phyloP scores from a whole-genome alignment of 2,888 invertebrate species.

The Nezara viridula region DNA sequence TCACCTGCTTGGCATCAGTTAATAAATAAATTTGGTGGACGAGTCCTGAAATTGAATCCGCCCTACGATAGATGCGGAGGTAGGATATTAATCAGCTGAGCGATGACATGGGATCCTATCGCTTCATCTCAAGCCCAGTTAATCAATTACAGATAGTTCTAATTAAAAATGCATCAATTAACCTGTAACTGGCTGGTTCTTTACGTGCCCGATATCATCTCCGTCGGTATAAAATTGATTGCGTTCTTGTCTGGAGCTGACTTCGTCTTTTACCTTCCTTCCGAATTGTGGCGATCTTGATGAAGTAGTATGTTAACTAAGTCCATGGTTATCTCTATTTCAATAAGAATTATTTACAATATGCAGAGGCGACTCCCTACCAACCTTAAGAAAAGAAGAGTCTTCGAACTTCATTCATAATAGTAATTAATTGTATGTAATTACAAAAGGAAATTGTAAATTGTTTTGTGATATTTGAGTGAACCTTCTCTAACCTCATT shows the following conservation, averaged over 20 bases:
- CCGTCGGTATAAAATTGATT: slow-evolving; percentile 32
- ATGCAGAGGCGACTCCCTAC: too few relatives aligned
- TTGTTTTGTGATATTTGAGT: too few relatives aligned
- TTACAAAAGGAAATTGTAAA: too few relatives aligned
- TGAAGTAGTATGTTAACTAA: neutral
- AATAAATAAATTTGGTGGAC: slow-evolving; percentile 25
- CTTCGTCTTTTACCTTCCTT: neutral
- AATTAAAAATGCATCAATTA: slow-evolving; percentile 57
- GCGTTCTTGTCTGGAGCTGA: neutral
- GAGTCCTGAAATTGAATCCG: slow-evolving; percentile 37
- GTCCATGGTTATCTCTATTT: too few relatives aligned
- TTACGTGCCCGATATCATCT: slow-evolving; percentile 49
- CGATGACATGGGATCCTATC: slow-evolving; percentile 5
- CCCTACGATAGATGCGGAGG: neutral
- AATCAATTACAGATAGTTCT: slow-evolving; percentile 50
- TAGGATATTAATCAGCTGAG: slow-evolving; percentile 8
- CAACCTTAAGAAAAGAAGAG: too few relatives aligned
- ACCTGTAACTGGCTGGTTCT: slow-evolving; percentile 21
- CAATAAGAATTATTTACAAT: too few relatives aligned
- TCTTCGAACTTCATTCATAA: too few relatives aligned
- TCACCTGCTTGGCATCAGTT: neutral
- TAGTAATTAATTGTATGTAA: too few relatives aligned
- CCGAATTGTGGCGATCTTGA: neutral
- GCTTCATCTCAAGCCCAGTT: slow-evolving; percentile 16
- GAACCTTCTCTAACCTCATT: too few relatives aligned